These are phyloP conservation scores for Cherax destructor DNA, from an alignment of 1,140 invertebrate genomes.

Conservation along the genomic window DNA sequence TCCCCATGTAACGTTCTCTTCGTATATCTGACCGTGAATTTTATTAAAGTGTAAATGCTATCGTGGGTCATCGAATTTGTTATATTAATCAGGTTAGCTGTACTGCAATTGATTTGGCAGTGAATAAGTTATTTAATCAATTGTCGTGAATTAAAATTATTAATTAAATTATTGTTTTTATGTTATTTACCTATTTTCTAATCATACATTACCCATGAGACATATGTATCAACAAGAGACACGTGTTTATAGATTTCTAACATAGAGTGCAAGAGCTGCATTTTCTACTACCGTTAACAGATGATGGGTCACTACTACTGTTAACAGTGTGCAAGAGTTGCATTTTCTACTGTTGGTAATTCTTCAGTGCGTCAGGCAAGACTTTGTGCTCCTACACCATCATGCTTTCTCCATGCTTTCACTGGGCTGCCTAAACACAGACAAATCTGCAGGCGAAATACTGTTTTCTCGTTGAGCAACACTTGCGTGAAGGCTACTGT, in stretches of 20 bases:
- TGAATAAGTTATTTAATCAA: neutral
- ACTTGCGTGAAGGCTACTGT: too few relatives aligned
- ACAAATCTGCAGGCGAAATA: neutral
- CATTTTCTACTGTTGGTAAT: neutral
- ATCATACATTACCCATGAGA: neutral
- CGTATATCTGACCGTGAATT: too few relatives aligned
- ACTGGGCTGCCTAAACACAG: neutral
- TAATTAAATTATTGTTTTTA: neutral
- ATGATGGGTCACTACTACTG: too few relatives aligned
- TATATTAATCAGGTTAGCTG: neutral
- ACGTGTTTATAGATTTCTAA: neutral
- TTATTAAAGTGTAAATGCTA: neutral
- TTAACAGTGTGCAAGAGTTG: too few relatives aligned
- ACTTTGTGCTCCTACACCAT: neutral
- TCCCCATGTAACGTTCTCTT: too few relatives aligned
- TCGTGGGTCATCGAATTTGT: neutral
- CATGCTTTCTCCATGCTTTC: slow-evolving; percentile 1
- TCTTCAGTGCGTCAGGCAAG: neutral
- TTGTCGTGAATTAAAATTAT: neutral
- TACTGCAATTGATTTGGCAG: neutral
- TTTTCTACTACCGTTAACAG: too few relatives aligned
- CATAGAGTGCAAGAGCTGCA: too few relatives aligned
- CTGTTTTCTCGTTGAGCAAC: neutral
- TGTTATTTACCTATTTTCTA: neutral
- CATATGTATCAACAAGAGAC: neutral